These are phyloP conservation scores for Microchrysa polita DNA, from an alignment of 2,888 invertebrate genomes.

Conservation along the genomic window DNA sequence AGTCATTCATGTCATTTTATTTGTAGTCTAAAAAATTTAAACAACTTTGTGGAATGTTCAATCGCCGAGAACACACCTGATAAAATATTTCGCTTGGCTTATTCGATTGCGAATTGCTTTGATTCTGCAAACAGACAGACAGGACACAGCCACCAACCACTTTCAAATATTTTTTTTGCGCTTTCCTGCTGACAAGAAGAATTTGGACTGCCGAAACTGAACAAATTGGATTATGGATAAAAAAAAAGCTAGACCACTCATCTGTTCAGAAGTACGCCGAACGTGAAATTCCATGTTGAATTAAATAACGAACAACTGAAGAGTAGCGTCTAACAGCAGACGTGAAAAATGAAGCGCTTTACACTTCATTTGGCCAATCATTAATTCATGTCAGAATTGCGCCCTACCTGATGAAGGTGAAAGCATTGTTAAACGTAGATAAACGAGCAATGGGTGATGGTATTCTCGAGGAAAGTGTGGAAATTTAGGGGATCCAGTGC, in stretches of 20 bases:
- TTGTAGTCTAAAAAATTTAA: neutral
- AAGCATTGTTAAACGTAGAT: neutral
- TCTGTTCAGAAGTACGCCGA: neutral
- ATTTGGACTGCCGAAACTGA: slow-evolving; percentile 4
- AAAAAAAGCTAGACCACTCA: neutral
- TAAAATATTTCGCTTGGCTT: slow-evolving; percentile 29
- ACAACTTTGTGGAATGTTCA: neutral
- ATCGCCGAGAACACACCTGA: slow-evolving; percentile 24
- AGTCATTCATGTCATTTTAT: neutral
- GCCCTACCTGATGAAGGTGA: slow-evolving; percentile 28
- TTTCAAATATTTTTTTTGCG: slow-evolving; percentile 13
- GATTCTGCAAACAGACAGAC: slow-evolving; percentile 30
- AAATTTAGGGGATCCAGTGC: neutral
- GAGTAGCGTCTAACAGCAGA: neutral
- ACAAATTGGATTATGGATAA: slow-evolving; percentile 29
- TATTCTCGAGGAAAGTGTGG: neutral
- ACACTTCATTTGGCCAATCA: slow-evolving; percentile 48
- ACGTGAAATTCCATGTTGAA: neutral
- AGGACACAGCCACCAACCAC: neutral
- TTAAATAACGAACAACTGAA: slow-evolving; percentile 12
- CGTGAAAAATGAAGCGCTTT: slow-evolving; percentile 47
- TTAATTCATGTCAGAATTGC: slow-evolving; percentile 46
- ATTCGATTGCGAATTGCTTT: slow-evolving; percentile 34
- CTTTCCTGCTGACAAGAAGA: neutral
- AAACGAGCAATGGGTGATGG: neutral